Evolutionary conservation across 2,113 vertebrate genomes (phyloP).

Genomic region (Pardalotus punctatus): DNA sequence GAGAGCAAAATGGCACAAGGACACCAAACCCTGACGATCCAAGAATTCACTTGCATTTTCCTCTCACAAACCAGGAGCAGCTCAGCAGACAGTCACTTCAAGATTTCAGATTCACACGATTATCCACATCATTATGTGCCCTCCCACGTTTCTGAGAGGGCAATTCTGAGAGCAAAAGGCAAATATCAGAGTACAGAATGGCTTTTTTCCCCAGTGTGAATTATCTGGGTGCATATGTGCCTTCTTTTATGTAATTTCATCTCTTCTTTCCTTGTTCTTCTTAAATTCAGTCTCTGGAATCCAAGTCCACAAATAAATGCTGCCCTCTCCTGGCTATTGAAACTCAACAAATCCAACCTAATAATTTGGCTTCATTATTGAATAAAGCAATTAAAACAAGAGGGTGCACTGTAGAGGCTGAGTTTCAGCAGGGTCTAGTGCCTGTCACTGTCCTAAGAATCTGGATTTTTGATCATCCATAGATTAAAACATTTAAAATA

Average conservation of each 20-base stretch:
- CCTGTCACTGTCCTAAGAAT: background rate
- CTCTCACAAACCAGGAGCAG: background rate
- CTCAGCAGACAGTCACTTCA: accelerated
- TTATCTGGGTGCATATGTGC: background rate
- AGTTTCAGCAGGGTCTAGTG: background rate
- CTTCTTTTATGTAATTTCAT: background rate
- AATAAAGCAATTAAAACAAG: background rate
- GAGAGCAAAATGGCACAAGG: background rate
- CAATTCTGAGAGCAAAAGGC: background rate
- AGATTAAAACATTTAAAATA: background rate
- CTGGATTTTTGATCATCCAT: background rate
- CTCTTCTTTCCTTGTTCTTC: background rate
- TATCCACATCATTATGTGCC: background rate
- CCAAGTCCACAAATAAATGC: conserved; percentile 23
- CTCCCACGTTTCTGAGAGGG: background rate
- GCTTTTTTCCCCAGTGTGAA: background rate
- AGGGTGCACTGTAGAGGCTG: accelerated
- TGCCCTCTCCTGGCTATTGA: conserved; percentile 68
- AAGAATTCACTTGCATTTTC: background rate
- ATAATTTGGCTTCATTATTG: background rate
- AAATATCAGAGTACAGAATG: background rate
- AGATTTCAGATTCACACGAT: background rate
- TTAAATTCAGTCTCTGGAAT: accelerated
- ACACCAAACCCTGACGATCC: background rate
- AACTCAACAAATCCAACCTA: background rate